Percentiles rank a stretch among this genome's conserved stretches.
Conservation (phyloP, 2,888 invertebrate species). For the Agrotis puta region DNA sequence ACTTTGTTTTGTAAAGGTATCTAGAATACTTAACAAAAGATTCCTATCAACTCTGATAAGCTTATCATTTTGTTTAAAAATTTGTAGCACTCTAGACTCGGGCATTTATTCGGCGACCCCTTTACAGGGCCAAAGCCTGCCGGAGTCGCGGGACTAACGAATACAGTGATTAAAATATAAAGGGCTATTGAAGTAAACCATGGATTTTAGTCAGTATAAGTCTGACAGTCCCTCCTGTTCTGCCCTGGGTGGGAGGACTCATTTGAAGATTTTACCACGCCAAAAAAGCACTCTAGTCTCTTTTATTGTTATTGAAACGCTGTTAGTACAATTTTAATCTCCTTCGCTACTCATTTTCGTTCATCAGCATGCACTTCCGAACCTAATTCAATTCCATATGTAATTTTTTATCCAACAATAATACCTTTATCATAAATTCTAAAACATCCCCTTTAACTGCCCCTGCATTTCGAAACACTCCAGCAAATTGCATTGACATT, state of each 20-base stretch:
- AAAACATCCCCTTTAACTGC: constrained; percentile 34
- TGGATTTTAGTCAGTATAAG: too few relatives aligned
- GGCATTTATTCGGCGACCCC: too few relatives aligned
- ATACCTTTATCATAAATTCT: constrained; percentile 32
- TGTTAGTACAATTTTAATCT: background rate
- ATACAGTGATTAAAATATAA: too few relatives aligned
- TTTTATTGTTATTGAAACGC: background rate
- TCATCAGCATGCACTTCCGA: background rate
- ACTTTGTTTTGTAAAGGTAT: background rate
- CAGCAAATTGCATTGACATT: constrained; percentile 54
- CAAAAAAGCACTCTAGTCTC: background rate
- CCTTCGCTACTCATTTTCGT: background rate
- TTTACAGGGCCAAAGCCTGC: too few relatives aligned
- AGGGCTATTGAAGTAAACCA: too few relatives aligned
- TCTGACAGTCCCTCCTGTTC: too few relatives aligned
- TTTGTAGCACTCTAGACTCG: background rate
- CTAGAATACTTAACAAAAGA: background rate
- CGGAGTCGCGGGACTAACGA: too few relatives aligned
- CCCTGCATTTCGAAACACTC: constrained; percentile 46
- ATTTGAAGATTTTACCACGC: too few relatives aligned
- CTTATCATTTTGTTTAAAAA: background rate
- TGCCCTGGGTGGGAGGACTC: too few relatives aligned
- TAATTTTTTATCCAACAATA: constrained; percentile 35
- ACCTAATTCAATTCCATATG: constrained; percentile 15
- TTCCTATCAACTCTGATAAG: background rate